Evolutionary conservation across 2,113 vertebrate genomes (phyloP).

Genomic region (Leiothrix lutea): DNA sequence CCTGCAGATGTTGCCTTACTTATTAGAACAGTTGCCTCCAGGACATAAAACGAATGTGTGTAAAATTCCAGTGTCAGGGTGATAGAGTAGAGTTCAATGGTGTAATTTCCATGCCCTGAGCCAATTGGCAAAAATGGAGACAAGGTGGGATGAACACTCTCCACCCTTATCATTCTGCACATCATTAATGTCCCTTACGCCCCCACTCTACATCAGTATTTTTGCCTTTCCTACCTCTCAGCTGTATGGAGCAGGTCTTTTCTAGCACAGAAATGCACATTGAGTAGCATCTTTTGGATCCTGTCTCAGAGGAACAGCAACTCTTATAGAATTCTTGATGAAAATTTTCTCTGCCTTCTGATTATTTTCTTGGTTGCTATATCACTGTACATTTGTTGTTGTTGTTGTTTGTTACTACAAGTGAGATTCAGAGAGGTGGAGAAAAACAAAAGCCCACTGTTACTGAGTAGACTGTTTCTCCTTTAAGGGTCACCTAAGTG

Average conservation of each 20-base stretch:
- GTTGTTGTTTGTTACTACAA: neutral
- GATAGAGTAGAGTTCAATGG: neutral
- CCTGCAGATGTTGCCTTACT: neutral
- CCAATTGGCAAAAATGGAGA: neutral
- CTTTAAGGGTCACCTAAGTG: neutral
- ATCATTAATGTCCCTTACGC: neutral
- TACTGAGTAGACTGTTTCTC: neutral
- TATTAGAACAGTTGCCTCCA: neutral
- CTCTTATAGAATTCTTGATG: neutral
- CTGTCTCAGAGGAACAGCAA: neutral
- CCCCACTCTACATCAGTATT: fast-evolving
- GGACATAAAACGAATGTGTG: neutral
- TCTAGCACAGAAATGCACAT: neutral
- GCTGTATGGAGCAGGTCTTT: neutral
- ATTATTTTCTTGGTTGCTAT: neutral
- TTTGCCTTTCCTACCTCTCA: neutral
- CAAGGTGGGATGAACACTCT: neutral
- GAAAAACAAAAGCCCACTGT: neutral
- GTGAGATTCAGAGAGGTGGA: neutral
- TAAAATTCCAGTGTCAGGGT: neutral
- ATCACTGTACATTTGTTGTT: neutral
- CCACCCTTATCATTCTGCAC: neutral
- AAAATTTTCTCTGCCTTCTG: neutral
- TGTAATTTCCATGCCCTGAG: neutral
- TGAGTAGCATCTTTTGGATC: neutral